Conservation (phyloP, 2,113 vertebrate genomes). For the Fregetta grallaria region DNA sequence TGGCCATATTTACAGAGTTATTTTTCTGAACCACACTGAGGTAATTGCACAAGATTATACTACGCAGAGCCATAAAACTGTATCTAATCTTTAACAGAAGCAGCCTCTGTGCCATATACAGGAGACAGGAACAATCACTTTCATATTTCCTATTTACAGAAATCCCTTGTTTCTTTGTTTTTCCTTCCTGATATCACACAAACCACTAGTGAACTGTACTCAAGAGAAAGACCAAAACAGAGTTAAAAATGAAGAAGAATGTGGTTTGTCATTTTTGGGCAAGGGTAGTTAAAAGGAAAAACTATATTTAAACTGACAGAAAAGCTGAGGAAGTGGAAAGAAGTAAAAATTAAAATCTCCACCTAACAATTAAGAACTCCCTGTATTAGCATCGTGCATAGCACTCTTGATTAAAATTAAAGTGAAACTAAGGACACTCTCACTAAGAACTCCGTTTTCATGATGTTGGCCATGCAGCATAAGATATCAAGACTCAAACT, state of each 20-base stretch:
- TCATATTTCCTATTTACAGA: not conserved
- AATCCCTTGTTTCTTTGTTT: not conserved
- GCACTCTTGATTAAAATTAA: not conserved
- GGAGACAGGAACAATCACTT: not conserved
- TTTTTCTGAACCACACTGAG: constrained; percentile 46
- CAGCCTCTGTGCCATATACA: not conserved
- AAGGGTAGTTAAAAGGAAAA: not conserved
- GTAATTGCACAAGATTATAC: constrained; percentile 30
- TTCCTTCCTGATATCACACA: constrained; percentile 10
- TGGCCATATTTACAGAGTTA: constrained; percentile 4
- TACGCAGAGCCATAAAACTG: constrained; percentile 12
- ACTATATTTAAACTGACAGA: not conserved
- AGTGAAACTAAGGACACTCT: not conserved
- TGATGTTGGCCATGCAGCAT: not conserved
- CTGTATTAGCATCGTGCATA: not conserved
- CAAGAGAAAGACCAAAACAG: not conserved
- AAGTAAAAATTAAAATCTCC: not conserved
- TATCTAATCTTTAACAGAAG: constrained; percentile 17
- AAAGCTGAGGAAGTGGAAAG: not conserved
- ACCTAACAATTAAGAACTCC: not conserved
- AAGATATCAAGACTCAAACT: not conserved
- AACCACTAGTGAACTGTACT: constrained; percentile 14
- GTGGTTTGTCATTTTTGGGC: not conserved
- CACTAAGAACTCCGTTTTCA: not conserved
- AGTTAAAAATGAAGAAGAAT: not conserved